Evolutionary conservation across 2,797 vertebrate species (phyloP), one percentile per base, ranked within the genome.

Genomic region (Podargus strigoides): DNA sequence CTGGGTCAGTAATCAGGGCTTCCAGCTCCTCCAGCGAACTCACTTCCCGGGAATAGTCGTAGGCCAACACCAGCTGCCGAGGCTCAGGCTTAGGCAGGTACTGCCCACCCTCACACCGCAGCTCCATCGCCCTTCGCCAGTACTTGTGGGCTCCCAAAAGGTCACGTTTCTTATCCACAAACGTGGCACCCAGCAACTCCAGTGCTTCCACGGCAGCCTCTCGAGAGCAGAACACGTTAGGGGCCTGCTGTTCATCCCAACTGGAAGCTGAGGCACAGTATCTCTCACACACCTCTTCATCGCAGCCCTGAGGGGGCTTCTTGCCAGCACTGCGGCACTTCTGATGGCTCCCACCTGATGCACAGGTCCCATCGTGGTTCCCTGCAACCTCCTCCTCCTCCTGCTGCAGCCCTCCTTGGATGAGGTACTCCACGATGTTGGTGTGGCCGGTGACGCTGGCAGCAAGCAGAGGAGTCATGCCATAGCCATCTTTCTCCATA

Each of bases 371-470:
- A 0, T 4, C 55, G 3, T 34, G 83, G 76, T 13, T 79, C 12
- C 66, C 88, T 1, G 49, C 52, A 4, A 17, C 69, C 34, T 87
- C 91, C 32, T 76, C 68, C 22, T 92, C 88, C 9, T 94, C 86
- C 58, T 91, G 93, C 94, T 73, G 92, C 91, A 96, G 83, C 62
- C 97, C 97, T 9, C 97, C 95, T 93, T 99, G 98, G 73, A 99
- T 98, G 17, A 99, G 98, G 89, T 99, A 99, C 97, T 99, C 99
- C 67, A 99, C 99, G 2, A 99, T 99, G 96, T 99, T 99, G 84
- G 99, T 99, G 98, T 99, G 99, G 21, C 99, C 99, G 0, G 99
- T 99, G 24, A 99, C 99, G 1, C 99, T 99, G 37, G 99, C 99
- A 0, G 99, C 99, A 5, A 99, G 98, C 52, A 99, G 98, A 0